phyloP scores from a whole-genome alignment of 2,113 vertebrate species.

The Scophthalmus maximus region DNA sequence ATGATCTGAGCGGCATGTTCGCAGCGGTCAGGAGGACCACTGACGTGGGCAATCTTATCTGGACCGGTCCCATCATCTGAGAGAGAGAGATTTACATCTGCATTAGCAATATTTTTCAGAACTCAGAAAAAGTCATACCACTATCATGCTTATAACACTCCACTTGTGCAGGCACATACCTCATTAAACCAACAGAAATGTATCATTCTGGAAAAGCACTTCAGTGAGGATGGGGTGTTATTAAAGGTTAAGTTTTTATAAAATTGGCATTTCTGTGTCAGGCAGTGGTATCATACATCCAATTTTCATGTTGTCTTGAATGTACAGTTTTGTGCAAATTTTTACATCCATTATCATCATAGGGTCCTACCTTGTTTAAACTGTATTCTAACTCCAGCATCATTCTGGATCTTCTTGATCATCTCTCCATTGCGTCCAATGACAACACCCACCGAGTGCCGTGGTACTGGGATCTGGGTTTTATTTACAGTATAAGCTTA shows the following conservation, averaged over 20 bases:
- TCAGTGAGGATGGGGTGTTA: too few relatives aligned
- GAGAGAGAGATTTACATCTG: neutral
- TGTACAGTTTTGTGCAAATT: neutral
- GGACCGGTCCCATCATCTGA: constrained; percentile 88
- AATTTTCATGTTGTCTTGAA: too few relatives aligned
- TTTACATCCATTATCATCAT: neutral
- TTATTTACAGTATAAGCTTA: neutral
- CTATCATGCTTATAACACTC: too few relatives aligned
- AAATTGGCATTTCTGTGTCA: too few relatives aligned
- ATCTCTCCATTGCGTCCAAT: constrained; percentile 50
- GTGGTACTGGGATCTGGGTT: constrained; percentile 32
- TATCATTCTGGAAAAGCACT: too few relatives aligned
- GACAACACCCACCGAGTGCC: constrained; percentile 48
- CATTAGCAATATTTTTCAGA: too few relatives aligned
- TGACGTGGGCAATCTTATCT: constrained; percentile 89
- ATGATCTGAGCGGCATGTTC: constrained; percentile 89
- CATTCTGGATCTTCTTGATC: constrained; percentile 55
- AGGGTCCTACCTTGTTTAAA: constrained; percentile 43
- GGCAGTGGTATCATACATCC: too few relatives aligned
- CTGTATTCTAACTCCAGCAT: constrained; percentile 51
- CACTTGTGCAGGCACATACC: too few relatives aligned
- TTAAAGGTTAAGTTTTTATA: too few relatives aligned
- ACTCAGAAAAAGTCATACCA: too few relatives aligned
- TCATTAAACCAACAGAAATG: too few relatives aligned
- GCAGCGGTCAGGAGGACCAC: constrained; percentile 89